Evolutionary conservation across 2,113 vertebrate species (phyloP).

Genomic region (Steatornis caripensis): DNA sequence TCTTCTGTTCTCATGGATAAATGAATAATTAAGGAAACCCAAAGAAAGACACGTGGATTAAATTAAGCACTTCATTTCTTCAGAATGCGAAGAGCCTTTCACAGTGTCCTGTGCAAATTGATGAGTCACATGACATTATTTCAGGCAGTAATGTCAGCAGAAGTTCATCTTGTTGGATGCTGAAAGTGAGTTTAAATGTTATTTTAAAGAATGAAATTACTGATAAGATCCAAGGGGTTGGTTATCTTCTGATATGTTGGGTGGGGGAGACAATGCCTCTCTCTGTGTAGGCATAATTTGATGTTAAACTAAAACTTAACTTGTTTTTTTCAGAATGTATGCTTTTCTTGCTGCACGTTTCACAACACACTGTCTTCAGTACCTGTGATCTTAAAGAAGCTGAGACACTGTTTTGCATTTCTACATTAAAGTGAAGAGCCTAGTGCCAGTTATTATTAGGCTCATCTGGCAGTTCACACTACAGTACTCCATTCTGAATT

Average conservation of each 20-base stretch:
- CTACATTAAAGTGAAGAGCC: neutral
- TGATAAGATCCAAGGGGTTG: neutral
- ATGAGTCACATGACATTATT: conserved; percentile 54
- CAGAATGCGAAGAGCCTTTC: conserved; percentile 33
- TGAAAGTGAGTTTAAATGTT: neutral
- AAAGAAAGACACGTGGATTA: conserved; percentile 31
- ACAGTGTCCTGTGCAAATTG: conserved; percentile 26
- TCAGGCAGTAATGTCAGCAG: neutral
- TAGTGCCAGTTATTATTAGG: neutral
- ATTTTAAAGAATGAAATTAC: neutral
- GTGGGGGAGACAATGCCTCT: neutral
- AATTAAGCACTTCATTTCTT: conserved; percentile 63
- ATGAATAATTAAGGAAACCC: conserved; percentile 65
- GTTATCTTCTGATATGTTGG: neutral
- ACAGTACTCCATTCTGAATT: neutral
- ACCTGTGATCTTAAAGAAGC: neutral
- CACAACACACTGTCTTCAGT: neutral
- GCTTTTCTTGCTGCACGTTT: neutral
- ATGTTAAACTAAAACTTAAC: neutral
- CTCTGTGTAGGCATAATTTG: neutral
- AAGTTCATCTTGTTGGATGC: neutral
- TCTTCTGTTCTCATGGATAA: conserved; percentile 42
- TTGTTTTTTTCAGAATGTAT: neutral
- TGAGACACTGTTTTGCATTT: neutral
- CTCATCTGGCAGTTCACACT: neutral